A percentile compares a stretch with the other conserved stretches of the same genome.
These are phyloP conservation scores for Alethe castanea DNA, from an alignment of 2,113 vertebrate species.

Conservation along the genomic window DNA sequence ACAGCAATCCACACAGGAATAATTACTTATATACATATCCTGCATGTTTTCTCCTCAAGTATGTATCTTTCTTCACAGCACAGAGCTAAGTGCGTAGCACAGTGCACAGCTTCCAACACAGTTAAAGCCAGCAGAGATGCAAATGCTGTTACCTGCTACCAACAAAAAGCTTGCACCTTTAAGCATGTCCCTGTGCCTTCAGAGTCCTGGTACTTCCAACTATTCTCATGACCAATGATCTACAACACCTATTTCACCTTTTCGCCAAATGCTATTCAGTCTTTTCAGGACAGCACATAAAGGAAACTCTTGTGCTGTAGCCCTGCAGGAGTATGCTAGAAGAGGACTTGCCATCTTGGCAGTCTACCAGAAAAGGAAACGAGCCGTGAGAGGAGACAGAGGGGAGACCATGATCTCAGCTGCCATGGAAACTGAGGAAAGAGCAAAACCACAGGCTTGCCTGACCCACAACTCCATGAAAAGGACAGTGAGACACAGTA, in stretches of 20 bases:
- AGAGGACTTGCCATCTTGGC: neutral
- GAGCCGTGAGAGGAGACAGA: neutral
- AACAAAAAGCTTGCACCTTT: neutral
- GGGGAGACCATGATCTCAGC: neutral
- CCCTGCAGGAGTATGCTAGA: neutral
- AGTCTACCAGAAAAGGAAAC: neutral
- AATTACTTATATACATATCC: neutral
- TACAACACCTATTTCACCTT: neutral
- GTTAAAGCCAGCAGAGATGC: neutral
- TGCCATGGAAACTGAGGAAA: neutral
- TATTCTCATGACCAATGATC: neutral
- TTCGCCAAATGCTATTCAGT: neutral
- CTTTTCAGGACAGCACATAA: neutral
- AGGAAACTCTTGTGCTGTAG: neutral
- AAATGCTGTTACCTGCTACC: neutral
- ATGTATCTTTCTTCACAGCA: neutral
- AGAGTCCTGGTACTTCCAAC: neutral
- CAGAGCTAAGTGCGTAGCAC: neutral
- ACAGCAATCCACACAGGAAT: neutral
- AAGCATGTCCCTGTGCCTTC: neutral
- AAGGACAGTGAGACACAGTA: neutral
- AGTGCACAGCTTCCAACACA: neutral
- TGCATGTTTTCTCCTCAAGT: neutral
- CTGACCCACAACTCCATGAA: neutral
- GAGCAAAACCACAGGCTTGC: neutral